Conservation (phyloP, 1,140 invertebrate species). For the Whitmania pigra region DNA sequence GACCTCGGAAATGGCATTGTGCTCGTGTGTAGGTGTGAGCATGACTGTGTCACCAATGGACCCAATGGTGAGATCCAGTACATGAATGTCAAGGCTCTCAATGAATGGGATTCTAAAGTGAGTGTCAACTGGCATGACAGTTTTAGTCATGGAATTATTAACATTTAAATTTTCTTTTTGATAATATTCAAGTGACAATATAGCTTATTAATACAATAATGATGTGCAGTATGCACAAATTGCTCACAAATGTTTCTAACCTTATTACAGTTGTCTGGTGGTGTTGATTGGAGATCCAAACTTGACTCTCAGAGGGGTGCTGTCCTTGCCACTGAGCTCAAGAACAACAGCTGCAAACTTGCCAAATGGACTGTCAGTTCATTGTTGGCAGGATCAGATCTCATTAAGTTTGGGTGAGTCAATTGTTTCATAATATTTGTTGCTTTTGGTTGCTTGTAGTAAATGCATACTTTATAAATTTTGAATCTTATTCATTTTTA, state of each 20-base stretch:
- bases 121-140: constrained; percentile 24
- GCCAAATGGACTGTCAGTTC: constrained; percentile 94
- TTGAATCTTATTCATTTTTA: no score
- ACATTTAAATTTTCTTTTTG: no score
- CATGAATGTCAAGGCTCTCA: constrained; percentile 89
- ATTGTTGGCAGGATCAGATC: constrained; percentile 85
- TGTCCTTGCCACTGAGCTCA: constrained; percentile 89
- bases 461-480: no score
- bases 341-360: constrained; percentile 96
- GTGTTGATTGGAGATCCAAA: constrained; percentile 95
- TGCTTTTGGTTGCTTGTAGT: no score
- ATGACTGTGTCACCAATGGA: constrained; percentile 82
- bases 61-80: constrained; percentile 82
- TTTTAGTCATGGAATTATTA: no score
- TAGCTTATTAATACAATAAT: no score
- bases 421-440: not conserved
- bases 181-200: no score
- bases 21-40: constrained; percentile 83
- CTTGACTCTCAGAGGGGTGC: constrained; percentile 92
- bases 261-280: constrained; percentile 59
- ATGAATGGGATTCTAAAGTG: constrained; percentile 94
- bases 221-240: no score
- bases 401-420: constrained; percentile 82
- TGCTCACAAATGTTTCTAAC: no score
- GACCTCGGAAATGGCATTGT: constrained; percentile 83